phyloP scores from a whole-genome alignment of 2,888 invertebrate species.

The Rhogogaster chlorosoma region DNA sequence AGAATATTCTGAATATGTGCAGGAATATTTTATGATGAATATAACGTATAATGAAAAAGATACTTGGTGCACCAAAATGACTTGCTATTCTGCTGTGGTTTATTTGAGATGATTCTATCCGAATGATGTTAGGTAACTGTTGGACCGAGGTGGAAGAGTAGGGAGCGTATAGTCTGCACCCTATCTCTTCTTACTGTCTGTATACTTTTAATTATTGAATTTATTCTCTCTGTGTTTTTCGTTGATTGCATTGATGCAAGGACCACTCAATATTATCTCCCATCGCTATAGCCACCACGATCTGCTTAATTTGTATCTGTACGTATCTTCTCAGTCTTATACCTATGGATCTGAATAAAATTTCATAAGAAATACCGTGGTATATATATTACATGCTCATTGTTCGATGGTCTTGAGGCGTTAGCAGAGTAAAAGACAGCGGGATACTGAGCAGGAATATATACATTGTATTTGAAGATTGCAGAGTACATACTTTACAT shows the following conservation, averaged over 20 bases:
- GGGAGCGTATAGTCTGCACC: slow-evolving; percentile 42
- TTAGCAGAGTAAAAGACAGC: slow-evolving; percentile 2
- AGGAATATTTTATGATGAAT: background rate
- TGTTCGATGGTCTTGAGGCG: slow-evolving; percentile 27
- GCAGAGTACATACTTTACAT: slow-evolving; percentile 35
- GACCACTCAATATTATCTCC: slow-evolving; percentile 86
- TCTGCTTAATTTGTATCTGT: slow-evolving; percentile 74
- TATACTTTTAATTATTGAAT: slow-evolving; percentile 54
- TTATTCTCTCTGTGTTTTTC: slow-evolving; percentile 65
- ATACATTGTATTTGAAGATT: slow-evolving; percentile 30
- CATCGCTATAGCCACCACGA: slow-evolving; percentile 74
- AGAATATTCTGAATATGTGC: background rate
- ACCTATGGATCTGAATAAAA: slow-evolving; percentile 46
- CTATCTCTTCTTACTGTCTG: slow-evolving; percentile 51
- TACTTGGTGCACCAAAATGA: background rate
- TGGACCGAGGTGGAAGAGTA: slow-evolving; percentile 52
- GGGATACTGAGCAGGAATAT: slow-evolving; percentile 44
- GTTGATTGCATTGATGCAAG: slow-evolving; percentile 82
- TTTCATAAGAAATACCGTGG: background rate
- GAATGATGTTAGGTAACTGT: slow-evolving; percentile 27
- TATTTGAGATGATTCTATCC: slow-evolving; percentile 19
- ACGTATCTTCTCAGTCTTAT: slow-evolving; percentile 51
- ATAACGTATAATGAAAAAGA: background rate
- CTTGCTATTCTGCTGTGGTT: background rate
- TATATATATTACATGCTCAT: slow-evolving; percentile 45